These are phyloP conservation scores for Catharus fuscescens DNA, from an alignment of 2,113 vertebrate genomes.

Conservation along the genomic window DNA sequence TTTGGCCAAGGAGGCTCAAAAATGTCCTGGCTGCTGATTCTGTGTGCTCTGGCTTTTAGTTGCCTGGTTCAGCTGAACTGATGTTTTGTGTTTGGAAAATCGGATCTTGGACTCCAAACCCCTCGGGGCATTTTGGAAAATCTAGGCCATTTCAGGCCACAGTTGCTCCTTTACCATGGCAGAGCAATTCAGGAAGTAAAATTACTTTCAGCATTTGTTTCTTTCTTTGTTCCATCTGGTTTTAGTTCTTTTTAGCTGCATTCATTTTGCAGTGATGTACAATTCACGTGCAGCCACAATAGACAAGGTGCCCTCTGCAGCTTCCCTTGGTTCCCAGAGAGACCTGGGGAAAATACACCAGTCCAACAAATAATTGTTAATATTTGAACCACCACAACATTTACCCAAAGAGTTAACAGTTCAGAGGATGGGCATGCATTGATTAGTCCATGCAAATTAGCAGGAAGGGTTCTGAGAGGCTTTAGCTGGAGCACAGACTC, in stretches of 20 bases:
- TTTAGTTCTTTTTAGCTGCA: not conserved
- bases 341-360: not conserved
- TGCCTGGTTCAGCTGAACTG: not conserved
- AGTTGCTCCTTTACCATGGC: not conserved
- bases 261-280: not conserved
- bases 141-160: not conserved
- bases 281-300: not conserved
- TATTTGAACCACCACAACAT: not conserved
- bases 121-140: not conserved
- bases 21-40: not conserved
- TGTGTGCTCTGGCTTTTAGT: not conserved
- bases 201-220: not conserved
- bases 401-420: not conserved
- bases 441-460: not conserved
- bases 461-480: slow-evolving; percentile 8
- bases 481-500: not conserved
- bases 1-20: not conserved
- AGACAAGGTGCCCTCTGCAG: not conserved
- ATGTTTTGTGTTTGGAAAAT: slow-evolving; percentile 1
- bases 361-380: not conserved
- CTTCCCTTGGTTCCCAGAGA: not conserved
- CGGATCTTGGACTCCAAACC: not conserved
- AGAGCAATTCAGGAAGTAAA: not conserved
- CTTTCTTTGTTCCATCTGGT: not conserved
- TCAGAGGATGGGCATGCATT: not conserved